Conservation (phyloP, 2,113 vertebrate genomes). For the Mesitornis unicolor region DNA sequence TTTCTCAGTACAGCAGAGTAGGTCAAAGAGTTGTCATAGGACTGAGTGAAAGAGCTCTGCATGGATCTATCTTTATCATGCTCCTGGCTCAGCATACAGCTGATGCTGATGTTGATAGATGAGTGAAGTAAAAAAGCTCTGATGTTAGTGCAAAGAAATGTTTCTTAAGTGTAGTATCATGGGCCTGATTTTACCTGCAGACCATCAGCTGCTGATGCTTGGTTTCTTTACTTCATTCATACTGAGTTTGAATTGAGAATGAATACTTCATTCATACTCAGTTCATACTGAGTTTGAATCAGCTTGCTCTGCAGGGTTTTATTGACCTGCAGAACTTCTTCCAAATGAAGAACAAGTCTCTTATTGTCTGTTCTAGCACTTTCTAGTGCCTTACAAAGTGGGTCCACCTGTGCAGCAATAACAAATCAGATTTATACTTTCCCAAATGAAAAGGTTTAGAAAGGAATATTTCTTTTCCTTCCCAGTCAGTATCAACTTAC, state of each 20-base stretch:
- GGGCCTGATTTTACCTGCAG: constrained; percentile 49
- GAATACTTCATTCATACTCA: too few species aligned
- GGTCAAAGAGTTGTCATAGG: neutral
- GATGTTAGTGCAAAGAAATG: neutral
- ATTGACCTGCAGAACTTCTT: constrained; percentile 66
- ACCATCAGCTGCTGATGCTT: constrained; percentile 50
- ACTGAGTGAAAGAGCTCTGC: neutral
- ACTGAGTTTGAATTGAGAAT: too few species aligned
- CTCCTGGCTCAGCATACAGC: neutral
- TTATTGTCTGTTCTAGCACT: constrained; percentile 64
- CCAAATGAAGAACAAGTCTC: constrained; percentile 62
- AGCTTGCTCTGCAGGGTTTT: constrained; percentile 57
- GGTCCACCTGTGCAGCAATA: constrained; percentile 49
- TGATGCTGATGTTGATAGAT: neutral
- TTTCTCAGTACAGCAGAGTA: neutral
- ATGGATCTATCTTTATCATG: neutral
- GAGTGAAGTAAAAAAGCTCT: neutral
- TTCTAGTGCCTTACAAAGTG: constrained; percentile 66
- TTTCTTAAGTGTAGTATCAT: neutral
- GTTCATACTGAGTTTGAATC: constrained; percentile 24
- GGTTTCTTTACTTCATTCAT: constrained; percentile 54
- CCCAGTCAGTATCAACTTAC: neutral
- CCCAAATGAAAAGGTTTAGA: neutral
- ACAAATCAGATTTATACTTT: neutral
- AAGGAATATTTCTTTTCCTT: neutral